These are phyloP conservation scores for Scelioninae gen. 2 DNA, from an alignment of 2,888 invertebrate genomes.

Conservation along the genomic window DNA sequence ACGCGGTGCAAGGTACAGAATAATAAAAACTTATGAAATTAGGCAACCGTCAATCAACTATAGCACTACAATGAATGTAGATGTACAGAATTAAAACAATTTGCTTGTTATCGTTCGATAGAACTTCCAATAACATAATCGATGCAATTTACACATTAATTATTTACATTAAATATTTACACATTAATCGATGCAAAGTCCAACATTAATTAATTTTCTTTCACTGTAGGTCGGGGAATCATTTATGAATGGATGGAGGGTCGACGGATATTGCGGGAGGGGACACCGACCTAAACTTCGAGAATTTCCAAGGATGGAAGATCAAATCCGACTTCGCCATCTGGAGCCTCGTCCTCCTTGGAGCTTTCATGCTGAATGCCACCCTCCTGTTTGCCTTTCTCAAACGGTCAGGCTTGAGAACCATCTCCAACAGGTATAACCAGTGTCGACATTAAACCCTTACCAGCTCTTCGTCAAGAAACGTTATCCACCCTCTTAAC, in stretches of 20 bases:
- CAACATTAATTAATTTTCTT: too few species aligned
- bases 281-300: constrained; percentile 70
- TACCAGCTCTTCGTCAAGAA: background rate
- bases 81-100: too few species aligned
- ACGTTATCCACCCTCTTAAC: background rate
- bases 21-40: too few species aligned
- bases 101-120: too few species aligned
- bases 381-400: constrained; percentile 85
- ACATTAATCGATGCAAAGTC: background rate
- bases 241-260: constrained; percentile 76
- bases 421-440: constrained; percentile 85
- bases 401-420: constrained; percentile 83
- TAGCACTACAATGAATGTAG: too few species aligned
- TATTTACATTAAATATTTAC: background rate
- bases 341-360: constrained; percentile 77
- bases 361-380: constrained; percentile 84
- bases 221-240: constrained; percentile 64
- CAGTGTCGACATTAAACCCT: background rate
- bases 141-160: too few species aligned
- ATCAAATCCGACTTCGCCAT: constrained; percentile 68
- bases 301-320: constrained; percentile 72
- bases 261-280: constrained; percentile 71
- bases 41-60: too few species aligned
- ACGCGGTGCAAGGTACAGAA: too few species aligned
- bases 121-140: too few species aligned